Evolutionary conservation across 2,888 invertebrate genomes (phyloP).

Genomic region (Drosophila heteroneura): DNA sequence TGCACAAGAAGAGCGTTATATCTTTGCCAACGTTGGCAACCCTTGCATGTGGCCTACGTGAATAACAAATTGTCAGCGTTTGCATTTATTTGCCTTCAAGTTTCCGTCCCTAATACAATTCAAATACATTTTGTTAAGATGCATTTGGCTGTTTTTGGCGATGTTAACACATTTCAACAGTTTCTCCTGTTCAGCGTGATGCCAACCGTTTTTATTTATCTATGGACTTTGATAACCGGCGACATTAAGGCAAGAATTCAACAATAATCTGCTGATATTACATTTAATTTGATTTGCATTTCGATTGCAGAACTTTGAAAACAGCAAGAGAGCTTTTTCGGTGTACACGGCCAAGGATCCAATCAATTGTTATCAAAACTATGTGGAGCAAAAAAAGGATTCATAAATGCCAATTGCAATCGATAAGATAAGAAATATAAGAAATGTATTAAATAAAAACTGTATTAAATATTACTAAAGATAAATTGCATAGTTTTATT

Average conservation of each 20-base stretch:
- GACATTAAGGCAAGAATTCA: constrained; percentile 71
- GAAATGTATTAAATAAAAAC: background rate
- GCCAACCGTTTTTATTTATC: constrained; percentile 79
- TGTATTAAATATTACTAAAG: constrained; percentile 1
- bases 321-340: constrained; percentile 68
- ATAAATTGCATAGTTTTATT: background rate
- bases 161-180: constrained; percentile 67
- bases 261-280: background rate
- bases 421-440: constrained; percentile 1
- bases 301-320: constrained; percentile 74
- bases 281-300: background rate
- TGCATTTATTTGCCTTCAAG: background rate
- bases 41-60: constrained; percentile 57
- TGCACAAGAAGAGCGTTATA: background rate
- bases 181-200: constrained; percentile 71
- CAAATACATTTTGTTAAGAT: constrained; percentile 37
- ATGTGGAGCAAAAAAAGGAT: constrained; percentile 51
- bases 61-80: constrained; percentile 52
- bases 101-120: background rate
- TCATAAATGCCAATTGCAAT: constrained; percentile 15
- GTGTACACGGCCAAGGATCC: constrained; percentile 79
- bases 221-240: constrained; percentile 81
- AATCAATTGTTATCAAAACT: constrained; percentile 83
- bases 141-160: constrained; percentile 67
- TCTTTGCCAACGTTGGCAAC: constrained; percentile 25